Base-by-base conservation (phyloP, 2,797 vertebrate genomes). In the Arnoldichthys spilopterus region DNA sequence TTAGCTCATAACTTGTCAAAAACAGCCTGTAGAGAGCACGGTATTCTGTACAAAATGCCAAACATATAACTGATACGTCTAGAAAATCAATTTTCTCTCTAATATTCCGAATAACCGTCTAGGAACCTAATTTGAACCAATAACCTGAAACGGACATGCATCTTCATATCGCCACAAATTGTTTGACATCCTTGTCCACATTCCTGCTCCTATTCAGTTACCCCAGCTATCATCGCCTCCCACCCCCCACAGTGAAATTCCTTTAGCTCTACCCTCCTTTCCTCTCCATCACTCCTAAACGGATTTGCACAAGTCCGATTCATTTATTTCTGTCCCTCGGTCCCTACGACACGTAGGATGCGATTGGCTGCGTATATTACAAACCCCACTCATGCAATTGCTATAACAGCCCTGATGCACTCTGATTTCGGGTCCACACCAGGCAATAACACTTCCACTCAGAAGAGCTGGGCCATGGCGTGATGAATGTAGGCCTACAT, bases 241-340 rank as follows among this genome's bases (percentile, higher is more conserved):
- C 45, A 67, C 54, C 45, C 16, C 32, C 54, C 47, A 37, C 11
- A 20, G 9, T n/a, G 13, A 26, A 40, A 76, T 78, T 72, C 66
- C 49, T 77, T 63, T 79, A 75, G 71, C 32, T 82, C 49, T 61
- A 59, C 71, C 74, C 58, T 58, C 40, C 71, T 69, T 28, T 76
- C 51, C 66, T 71, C 71, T 70, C 67, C 32, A 76, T 81, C 73
- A 71, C 61, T 61, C 49, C 63, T 56, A 85, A 80, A 77, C 28
- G 26, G 71, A 77, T 85, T 82, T 80, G 54, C 74, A 68, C 58
- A 61, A 56, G 24, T 72, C 61, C 59, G 56, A 64, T 72, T 37
- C 71, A 82, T 72, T 83, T 63, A 68, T 69, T 80, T 64, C 49
- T 40, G 30, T 59, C 62, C 72, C 47, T 11, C 7, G 26, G 28